These are phyloP conservation scores for Drosophila mayri DNA, from an alignment of 1,140 invertebrate species.

Conservation along the genomic window DNA sequence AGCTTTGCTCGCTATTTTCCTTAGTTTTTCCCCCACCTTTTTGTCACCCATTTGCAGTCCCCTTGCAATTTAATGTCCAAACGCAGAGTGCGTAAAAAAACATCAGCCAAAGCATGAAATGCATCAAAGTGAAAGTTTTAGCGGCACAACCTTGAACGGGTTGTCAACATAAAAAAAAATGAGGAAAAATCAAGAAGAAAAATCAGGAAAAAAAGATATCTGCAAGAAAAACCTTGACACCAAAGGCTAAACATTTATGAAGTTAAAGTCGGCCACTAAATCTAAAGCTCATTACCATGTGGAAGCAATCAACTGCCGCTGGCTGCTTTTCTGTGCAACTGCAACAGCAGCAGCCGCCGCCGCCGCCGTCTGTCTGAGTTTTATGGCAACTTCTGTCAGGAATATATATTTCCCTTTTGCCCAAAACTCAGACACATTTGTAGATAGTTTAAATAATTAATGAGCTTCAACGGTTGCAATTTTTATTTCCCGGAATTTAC, in stretches of 20 bases:
- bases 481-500: slow-evolving; percentile 51
- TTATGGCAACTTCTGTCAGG: slow-evolving; percentile 51
- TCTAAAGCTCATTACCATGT: slow-evolving; percentile 76
- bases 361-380: slow-evolving; percentile 46
- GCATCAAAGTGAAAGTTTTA: slow-evolving; percentile 76
- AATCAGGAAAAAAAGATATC: background rate
- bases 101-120: slow-evolving; percentile 37
- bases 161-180: slow-evolving; percentile 10
- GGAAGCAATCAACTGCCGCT: slow-evolving; percentile 61
- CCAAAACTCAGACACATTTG: slow-evolving; percentile 65
- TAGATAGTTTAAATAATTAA: slow-evolving; percentile 83
- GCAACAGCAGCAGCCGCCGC: background rate
- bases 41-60: background rate
- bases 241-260: slow-evolving; percentile 13
- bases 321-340: slow-evolving; percentile 10
- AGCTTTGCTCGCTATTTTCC: background rate
- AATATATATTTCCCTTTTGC: slow-evolving; percentile 26
- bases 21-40: slow-evolving; percentile 6
- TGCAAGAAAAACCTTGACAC: slow-evolving; percentile 35
- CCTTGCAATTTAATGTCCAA: slow-evolving; percentile 71
- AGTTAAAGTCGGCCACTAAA: slow-evolving; percentile 36
- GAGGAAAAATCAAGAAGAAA: background rate
- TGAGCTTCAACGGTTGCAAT: slow-evolving; percentile 66
- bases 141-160: slow-evolving; percentile 73
- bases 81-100: slow-evolving; percentile 58